phyloP scores from a whole-genome alignment of 2,797 vertebrate genomes.

The Discoglossus pictus region DNA sequence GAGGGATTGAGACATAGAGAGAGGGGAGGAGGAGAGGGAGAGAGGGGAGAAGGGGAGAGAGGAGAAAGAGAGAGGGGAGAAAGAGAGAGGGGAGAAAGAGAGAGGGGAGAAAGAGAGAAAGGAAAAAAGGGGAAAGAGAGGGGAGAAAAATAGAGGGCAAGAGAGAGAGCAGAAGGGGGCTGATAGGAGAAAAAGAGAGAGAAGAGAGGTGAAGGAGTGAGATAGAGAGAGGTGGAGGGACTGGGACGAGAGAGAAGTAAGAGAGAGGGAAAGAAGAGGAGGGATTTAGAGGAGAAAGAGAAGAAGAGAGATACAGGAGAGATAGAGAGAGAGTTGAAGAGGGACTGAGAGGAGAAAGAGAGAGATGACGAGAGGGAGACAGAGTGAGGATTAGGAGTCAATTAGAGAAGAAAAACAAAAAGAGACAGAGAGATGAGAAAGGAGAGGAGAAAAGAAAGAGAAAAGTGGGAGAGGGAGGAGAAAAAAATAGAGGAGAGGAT shows the following conservation, averaged over 20 bases:
- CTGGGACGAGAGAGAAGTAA: no score
- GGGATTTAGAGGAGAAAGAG: background rate
- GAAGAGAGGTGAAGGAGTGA: slow-evolving; percentile 29
- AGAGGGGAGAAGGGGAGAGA: slow-evolving; percentile 5
- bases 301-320: background rate
- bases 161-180: background rate
- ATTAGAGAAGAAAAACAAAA: no score
- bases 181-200: slow-evolving; percentile 33
- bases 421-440: no score
- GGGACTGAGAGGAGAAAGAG: background rate
- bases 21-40: slow-evolving; percentile 6
- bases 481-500: no score
- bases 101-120: slow-evolving; percentile 3
- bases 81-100: background rate
- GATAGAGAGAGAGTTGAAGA: background rate
- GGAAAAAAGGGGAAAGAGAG: background rate
- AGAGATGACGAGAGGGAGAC: background rate
- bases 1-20: slow-evolving; percentile 12
- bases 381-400: no score
- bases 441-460: no score
- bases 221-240: no score
- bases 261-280: background rate
- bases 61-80: slow-evolving; percentile 9
- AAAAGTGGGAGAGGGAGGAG: no score
- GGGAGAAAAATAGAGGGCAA: no score